phyloP scores from a whole-genome alignment of 2,888 invertebrate genomes.

The Melieria omissa region DNA sequence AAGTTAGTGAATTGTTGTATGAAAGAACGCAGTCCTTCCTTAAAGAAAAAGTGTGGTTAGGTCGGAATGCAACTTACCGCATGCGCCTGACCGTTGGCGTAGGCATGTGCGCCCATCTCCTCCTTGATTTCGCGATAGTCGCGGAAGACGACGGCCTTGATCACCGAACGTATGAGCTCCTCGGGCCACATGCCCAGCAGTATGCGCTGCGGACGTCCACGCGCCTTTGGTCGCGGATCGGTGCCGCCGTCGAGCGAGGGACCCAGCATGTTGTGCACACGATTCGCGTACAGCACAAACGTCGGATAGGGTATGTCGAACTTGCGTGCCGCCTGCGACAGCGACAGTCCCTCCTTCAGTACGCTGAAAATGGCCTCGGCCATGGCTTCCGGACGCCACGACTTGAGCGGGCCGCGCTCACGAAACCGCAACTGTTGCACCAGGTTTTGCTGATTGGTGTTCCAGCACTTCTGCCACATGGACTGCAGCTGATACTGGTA shows the following conservation, averaged over 20 bases:
- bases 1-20: not conserved
- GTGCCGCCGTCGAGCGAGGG: slow-evolving; percentile 91
- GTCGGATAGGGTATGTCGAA: slow-evolving; percentile 96
- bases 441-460: slow-evolving; percentile 89
- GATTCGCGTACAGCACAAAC: slow-evolving; percentile 91
- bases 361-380: slow-evolving; percentile 94
- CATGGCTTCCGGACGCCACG: slow-evolving; percentile 95
- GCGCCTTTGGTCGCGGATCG: slow-evolving; percentile 90
- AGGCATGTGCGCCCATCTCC: slow-evolving; percentile 69
- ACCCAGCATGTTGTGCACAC: slow-evolving; percentile 93
- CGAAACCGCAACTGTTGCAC: slow-evolving; percentile 89
- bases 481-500: slow-evolving; percentile 95
- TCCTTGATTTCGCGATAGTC: slow-evolving; percentile 87
- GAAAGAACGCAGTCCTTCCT: not conserved
- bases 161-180: slow-evolving; percentile 91
- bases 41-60: not conserved
- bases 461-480: slow-evolving; percentile 97
- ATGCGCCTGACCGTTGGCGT: slow-evolving; percentile 59
- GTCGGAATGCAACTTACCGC: slow-evolving; percentile 42
- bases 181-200: slow-evolving; percentile 93
- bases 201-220: slow-evolving; percentile 91
- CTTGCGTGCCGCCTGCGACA: slow-evolving; percentile 91
- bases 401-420: slow-evolving; percentile 91
- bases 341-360: slow-evolving; percentile 86
- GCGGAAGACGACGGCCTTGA: slow-evolving; percentile 90